Conservation (phyloP, 2,888 invertebrate species). For the Agrotis puta region DNA sequence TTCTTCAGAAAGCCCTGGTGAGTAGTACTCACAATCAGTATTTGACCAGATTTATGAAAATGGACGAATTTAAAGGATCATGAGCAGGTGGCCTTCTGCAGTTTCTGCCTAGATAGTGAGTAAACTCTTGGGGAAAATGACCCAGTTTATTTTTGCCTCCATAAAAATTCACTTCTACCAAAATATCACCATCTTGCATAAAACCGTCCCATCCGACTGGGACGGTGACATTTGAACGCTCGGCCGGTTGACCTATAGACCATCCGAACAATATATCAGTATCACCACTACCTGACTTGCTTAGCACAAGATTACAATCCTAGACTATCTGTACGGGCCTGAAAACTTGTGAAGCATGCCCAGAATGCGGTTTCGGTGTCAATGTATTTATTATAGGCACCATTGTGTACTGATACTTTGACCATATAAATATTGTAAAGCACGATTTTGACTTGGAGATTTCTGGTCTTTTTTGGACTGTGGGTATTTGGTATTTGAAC, state of each 20-base stretch:
- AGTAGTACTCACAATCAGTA: not conserved
- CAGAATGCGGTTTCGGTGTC: constrained; percentile 47
- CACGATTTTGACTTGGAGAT: constrained; percentile 42
- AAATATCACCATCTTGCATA: constrained; percentile 36
- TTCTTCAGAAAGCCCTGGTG: not conserved
- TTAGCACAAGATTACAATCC: constrained; percentile 57
- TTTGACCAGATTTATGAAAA: not conserved
- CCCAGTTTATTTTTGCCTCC: not conserved
- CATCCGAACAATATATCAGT: constrained; percentile 55
- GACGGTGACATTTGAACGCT: constrained; percentile 65
- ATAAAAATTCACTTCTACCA: not conserved
- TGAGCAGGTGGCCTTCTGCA: not conserved
- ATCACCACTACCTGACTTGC: constrained; percentile 54
- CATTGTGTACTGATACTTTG: constrained; percentile 43
- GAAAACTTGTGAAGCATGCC: constrained; percentile 49
- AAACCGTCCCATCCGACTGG: constrained; percentile 47
- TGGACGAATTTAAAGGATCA: not conserved
- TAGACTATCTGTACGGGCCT: constrained; percentile 26
- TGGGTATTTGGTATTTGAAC: constrained; percentile 37
- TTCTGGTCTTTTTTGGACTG: constrained; percentile 9
- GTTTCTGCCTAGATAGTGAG: not conserved
- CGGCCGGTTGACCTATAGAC: constrained; percentile 77
- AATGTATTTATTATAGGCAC: constrained; percentile 34
- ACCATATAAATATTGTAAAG: constrained; percentile 44
- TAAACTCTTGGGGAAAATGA: not conserved